Conservation (phyloP, 2,113 vertebrate genomes). For the Rhinolophus sinicus region DNA sequence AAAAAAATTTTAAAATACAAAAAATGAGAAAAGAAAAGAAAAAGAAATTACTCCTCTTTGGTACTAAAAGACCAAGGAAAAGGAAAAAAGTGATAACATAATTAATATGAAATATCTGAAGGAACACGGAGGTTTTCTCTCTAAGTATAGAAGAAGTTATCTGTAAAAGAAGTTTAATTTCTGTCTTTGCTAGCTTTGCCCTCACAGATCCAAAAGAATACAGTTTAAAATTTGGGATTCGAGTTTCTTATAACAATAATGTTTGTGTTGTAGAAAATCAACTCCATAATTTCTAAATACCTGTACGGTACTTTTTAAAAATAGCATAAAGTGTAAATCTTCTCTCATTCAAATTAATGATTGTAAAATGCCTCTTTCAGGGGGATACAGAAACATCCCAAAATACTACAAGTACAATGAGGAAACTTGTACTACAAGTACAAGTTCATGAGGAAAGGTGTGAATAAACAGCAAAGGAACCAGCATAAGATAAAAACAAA, state of each 20-base stretch:
- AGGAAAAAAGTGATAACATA: neutral
- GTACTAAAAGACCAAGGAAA: neutral
- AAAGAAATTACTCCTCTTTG: neutral
- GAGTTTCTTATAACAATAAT: neutral
- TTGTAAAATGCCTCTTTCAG: neutral
- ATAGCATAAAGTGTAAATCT: neutral
- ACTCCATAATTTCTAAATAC: neutral
- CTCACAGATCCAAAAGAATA: neutral
- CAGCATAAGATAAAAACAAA: neutral
- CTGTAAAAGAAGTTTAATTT: neutral
- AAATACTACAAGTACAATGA: neutral
- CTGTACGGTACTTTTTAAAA: neutral
- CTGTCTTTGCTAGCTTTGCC: neutral
- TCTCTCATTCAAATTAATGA: neutral
- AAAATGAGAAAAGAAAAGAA: no score
- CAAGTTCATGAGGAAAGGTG: neutral
- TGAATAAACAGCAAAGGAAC: neutral
- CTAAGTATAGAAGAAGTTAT: neutral
- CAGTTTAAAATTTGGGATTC: neutral
- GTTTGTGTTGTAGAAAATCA: neutral
- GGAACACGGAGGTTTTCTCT: neutral
- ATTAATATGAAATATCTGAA: neutral
- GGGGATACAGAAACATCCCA: neutral
- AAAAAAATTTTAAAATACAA: no score
- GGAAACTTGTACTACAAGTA: neutral